phyloP scores from a whole-genome alignment of 1,140 invertebrate species.

The Drosophila pallidifrons region DNA sequence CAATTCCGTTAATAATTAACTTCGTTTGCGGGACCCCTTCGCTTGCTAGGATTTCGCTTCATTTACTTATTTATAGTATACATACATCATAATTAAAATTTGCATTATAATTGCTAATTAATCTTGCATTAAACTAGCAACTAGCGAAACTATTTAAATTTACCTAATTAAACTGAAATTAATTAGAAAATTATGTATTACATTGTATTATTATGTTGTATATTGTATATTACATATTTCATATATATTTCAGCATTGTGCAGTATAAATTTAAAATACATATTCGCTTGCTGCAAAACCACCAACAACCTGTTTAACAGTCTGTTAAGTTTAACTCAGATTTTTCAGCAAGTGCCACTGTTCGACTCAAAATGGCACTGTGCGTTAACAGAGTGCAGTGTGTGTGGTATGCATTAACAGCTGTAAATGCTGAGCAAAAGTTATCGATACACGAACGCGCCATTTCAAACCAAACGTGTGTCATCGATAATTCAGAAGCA shows the following conservation, averaged over 20 bases:
- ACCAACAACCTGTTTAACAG: conserved; percentile 9
- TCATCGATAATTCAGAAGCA: conserved; percentile 47
- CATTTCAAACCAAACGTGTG: conserved; percentile 27
- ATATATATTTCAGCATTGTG: background rate
- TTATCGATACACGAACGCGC: conserved; percentile 42
- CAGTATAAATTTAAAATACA: background rate
- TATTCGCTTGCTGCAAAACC: background rate
- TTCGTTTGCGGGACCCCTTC: conserved; percentile 16
- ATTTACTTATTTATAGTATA: background rate
- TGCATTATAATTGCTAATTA: background rate
- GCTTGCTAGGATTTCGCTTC: background rate
- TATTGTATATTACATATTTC: background rate
- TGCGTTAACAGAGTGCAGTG: conserved; percentile 9
- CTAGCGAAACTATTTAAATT: background rate
- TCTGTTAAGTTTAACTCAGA: background rate
- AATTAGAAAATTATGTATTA: no score
- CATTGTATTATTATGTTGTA: no score
- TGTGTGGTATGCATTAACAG: conserved; percentile 15
- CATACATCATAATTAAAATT: background rate
- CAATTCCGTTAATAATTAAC: conserved; percentile 36
- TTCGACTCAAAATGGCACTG: conserved; percentile 39
- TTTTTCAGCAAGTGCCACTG: background rate
- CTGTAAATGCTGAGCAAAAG: conserved; percentile 11
- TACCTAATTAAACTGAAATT: no score
- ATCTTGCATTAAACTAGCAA: background rate